These are phyloP conservation scores for Autographa pulchrina DNA, from an alignment of 2,888 invertebrate species.

Conservation along the genomic window DNA sequence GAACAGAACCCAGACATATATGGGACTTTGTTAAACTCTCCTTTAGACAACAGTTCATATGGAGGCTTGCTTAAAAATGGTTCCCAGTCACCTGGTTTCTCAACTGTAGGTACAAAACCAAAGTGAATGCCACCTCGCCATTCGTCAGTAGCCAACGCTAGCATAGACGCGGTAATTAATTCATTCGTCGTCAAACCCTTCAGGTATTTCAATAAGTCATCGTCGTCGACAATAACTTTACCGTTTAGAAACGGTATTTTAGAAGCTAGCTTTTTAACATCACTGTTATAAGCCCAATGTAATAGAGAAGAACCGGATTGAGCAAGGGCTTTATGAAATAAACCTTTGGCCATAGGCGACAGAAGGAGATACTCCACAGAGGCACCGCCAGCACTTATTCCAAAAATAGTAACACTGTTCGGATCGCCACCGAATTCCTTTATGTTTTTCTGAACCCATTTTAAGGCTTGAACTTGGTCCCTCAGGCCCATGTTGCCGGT, in stretches of 20 bases:
- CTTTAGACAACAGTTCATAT: conserved; percentile 74
- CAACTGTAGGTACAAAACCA: conserved; percentile 86
- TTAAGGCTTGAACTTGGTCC: conserved; percentile 87
- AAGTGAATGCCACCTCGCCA: conserved; percentile 80
- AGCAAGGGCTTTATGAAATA: conserved; percentile 88
- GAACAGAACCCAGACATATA: conserved; percentile 85
- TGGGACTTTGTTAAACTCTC: conserved; percentile 85
- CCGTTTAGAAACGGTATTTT: conserved; percentile 73
- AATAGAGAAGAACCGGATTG: conserved; percentile 87
- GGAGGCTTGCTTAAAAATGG: conserved; percentile 82
- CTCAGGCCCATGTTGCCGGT: conserved; percentile 87
- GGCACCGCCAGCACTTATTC: conserved; percentile 87
- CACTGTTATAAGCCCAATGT: conserved; percentile 83
- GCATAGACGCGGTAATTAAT: conserved; percentile 72
- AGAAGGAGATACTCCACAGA: conserved; percentile 83
- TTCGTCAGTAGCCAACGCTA: conserved; percentile 62
- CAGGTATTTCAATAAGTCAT: conserved; percentile 73
- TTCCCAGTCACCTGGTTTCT: conserved; percentile 79
- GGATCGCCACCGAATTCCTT: conserved; percentile 84
- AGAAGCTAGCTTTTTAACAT: conserved; percentile 71
- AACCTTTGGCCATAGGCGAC: conserved; percentile 82
- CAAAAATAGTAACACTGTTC: conserved; percentile 86
- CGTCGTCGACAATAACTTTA: conserved; percentile 62
- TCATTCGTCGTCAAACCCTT: conserved; percentile 73
- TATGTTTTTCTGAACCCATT: conserved; percentile 87